Evolutionary conservation across 2,797 vertebrate species (phyloP).

Genomic region (Chaetophractus vellerosus): DNA sequence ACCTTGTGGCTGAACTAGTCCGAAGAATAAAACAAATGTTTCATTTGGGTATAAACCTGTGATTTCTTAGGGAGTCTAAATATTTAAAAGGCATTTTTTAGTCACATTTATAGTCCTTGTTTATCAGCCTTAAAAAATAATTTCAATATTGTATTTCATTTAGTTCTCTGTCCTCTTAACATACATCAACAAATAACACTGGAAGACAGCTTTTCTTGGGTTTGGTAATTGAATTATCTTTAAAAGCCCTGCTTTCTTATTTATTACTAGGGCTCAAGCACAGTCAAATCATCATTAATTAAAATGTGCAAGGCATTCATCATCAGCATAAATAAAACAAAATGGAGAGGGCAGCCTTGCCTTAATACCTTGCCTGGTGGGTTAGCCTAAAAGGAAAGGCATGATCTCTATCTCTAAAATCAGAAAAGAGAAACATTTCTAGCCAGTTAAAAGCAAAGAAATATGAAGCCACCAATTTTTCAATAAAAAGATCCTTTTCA

Average conservation of each 20-base stretch:
- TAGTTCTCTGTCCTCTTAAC: constrained; percentile 57
- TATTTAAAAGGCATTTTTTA: constrained; percentile 71
- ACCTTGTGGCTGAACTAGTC: constrained; percentile 57
- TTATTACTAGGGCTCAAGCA: constrained; percentile 50
- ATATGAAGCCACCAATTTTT: constrained; percentile 58
- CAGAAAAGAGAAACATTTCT: constrained; percentile 3
- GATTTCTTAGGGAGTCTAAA: constrained; percentile 41
- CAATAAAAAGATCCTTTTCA: constrained; percentile 37
- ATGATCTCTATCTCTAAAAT: constrained; percentile 1
- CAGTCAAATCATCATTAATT: constrained; percentile 71
- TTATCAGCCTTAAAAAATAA: constrained; percentile 70
- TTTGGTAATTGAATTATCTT: constrained; percentile 71
- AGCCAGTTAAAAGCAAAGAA: constrained; percentile 13
- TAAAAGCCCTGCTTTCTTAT: constrained; percentile 67
- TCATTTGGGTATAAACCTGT: constrained; percentile 35
- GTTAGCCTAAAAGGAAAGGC: constrained; percentile 62
- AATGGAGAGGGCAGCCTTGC: background rate
- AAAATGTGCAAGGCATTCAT: constrained; percentile 1
- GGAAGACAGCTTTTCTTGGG: constrained; percentile 52
- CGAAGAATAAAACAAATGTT: constrained; percentile 62
- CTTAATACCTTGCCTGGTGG: background rate
- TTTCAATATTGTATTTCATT: constrained; percentile 65
- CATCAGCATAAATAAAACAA: constrained; percentile 48
- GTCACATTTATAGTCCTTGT: background rate
- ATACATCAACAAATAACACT: constrained; percentile 67